A percentile compares a stretch with the other conserved stretches of the same genome.
These are phyloP conservation scores for Caloenas nicobarica DNA, from an alignment of 2,113 vertebrate genomes.

Conservation along the genomic window DNA sequence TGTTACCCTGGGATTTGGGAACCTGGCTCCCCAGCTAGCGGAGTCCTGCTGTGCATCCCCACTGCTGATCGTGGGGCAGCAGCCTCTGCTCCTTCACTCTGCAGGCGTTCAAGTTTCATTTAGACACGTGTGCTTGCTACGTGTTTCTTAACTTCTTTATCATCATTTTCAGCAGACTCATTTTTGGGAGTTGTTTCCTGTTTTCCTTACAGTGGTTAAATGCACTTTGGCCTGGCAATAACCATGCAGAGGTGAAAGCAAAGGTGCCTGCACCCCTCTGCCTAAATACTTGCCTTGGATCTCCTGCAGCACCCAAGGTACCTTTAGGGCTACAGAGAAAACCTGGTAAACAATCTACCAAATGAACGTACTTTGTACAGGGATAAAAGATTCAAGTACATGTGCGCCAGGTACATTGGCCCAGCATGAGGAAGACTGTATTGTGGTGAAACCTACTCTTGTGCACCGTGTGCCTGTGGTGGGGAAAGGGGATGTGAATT, in stretches of 20 bases:
- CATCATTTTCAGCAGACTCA: not conserved
- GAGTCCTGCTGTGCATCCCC: not conserved
- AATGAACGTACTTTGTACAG: not conserved
- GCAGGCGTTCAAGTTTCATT: not conserved
- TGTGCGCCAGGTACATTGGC: not conserved
- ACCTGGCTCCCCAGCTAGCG: not conserved
- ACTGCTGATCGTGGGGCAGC: too few species aligned
- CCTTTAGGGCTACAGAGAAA: not conserved
- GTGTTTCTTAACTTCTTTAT: not conserved
- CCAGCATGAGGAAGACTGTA: not conserved
- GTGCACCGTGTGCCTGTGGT: not conserved
- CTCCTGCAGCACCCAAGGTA: not conserved
- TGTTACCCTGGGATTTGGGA: not conserved
- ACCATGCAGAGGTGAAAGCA: not conserved
- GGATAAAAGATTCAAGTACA: not conserved
- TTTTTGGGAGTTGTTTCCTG: fast-evolving
- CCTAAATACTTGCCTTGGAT: not conserved
- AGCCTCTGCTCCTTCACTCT: fast-evolving
- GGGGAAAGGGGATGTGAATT: not conserved
- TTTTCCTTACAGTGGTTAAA: not conserved
- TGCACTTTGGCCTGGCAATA: not conserved
- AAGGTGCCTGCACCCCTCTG: not conserved
- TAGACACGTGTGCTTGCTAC: fast-evolving
- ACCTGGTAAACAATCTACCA: not conserved
- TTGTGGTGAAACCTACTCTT: not conserved